phyloP scores from a whole-genome alignment of 2,888 invertebrate species.

The Thymelicus lineola region DNA sequence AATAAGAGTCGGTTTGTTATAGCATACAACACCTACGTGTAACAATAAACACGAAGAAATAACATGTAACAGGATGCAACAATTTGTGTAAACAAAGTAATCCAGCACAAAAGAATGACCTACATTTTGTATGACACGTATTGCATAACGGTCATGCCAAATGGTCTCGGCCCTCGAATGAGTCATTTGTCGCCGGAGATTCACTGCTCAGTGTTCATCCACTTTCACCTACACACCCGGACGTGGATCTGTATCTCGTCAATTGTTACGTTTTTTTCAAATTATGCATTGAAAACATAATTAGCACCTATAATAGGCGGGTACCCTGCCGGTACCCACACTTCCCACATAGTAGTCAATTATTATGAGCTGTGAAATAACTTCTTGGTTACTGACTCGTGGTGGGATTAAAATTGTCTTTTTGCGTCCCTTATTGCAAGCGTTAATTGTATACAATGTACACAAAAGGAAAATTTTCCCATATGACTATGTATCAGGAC shows the following conservation, averaged over 20 bases:
- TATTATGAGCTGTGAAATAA: conserved; percentile 1
- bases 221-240: background rate
- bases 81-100: conserved; percentile 25
- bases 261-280: conserved; percentile 9
- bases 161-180: conserved; percentile 14
- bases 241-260: conserved; percentile 1
- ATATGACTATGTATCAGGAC: background rate
- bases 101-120: conserved; percentile 35
- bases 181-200: conserved; percentile 10
- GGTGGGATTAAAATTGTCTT: background rate
- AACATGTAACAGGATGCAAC: conserved; percentile 21
- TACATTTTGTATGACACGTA: conserved; percentile 26
- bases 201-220: conserved; percentile 18
- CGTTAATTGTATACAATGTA: background rate
- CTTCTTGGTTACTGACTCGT: background rate
- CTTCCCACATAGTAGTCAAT: background rate
- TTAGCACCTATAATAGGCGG: background rate
- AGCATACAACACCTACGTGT: background rate
- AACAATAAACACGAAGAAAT: no score
- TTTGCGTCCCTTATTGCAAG: background rate
- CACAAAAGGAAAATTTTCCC: background rate
- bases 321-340: background rate
- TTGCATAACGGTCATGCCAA: conserved; percentile 23
- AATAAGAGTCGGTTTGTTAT: conserved; percentile 5
- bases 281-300: background rate